These are phyloP conservation scores for Bradypodion pumilum DNA, from an alignment of 2,797 vertebrate genomes.

Conservation along the genomic window DNA sequence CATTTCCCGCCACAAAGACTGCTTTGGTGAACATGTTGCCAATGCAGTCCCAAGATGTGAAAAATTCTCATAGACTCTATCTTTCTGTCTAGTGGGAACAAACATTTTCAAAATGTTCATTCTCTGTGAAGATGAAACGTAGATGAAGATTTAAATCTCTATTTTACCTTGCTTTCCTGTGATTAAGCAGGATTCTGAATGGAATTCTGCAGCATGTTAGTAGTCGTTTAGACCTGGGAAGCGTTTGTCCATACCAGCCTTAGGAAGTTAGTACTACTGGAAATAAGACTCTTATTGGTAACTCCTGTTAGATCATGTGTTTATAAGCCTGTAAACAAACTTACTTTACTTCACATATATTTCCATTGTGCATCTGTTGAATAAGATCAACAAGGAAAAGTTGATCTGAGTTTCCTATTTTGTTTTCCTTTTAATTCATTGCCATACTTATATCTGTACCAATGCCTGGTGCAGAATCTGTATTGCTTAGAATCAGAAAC, in stretches of 20 bases:
- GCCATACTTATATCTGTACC: background rate
- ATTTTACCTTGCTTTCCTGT: background rate
- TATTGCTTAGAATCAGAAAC: background rate
- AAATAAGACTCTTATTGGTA: background rate
- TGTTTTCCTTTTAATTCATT: background rate
- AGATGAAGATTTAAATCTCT: too few relatives aligned
- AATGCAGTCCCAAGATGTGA: too few relatives aligned
- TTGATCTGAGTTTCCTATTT: background rate
- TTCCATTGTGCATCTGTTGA: background rate
- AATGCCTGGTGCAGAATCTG: background rate
- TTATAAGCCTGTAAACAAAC: background rate
- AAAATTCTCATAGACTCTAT: too few relatives aligned
- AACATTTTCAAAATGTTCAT: too few relatives aligned
- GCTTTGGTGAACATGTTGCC: too few relatives aligned
- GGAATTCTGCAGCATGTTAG: too few relatives aligned
- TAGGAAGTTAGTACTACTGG: background rate
- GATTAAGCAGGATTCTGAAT: background rate
- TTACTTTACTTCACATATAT: background rate
- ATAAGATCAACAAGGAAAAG: background rate
- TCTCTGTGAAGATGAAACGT: background rate
- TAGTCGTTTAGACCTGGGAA: background rate
- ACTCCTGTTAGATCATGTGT: background rate
- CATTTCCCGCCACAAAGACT: too few relatives aligned
- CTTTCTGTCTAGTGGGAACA: too few relatives aligned
- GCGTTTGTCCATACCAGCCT: background rate